A percentile compares a stretch with the other conserved stretches of the same genome.
phyloP scores from a whole-genome alignment of 2,888 invertebrate species.

The Theretra japonica region DNA sequence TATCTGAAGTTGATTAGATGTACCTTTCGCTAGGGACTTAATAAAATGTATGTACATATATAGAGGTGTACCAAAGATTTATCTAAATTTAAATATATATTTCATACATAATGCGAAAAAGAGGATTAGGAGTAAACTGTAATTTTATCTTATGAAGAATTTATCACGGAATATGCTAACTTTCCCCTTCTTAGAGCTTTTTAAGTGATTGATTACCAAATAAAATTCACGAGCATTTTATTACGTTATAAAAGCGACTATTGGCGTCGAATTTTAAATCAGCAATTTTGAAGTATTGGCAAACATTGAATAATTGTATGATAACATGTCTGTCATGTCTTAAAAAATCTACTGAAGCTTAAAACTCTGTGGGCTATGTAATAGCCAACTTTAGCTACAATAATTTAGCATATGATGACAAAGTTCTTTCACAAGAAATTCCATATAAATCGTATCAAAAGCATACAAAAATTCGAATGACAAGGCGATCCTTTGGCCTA shows the following conservation, averaged over 20 bases:
- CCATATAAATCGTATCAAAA: neutral
- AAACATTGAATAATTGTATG: too few species aligned
- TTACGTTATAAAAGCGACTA: too few species aligned
- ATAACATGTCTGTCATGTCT: too few species aligned
- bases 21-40: neutral
- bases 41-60: neutral
- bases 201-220: too few species aligned
- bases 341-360: too few species aligned
- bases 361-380: too few species aligned
- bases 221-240: too few species aligned
- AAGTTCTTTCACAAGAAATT: neutral
- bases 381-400: too few species aligned
- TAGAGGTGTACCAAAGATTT: neutral
- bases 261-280: too few species aligned
- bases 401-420: neutral
- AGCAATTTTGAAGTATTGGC: too few species aligned
- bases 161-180: too few species aligned
- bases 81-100: neutral
- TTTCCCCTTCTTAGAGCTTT: too few species aligned
- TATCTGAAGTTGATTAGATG: neutral
- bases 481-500: slow-evolving; percentile 32
- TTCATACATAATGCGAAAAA: neutral
- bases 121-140: neutral
- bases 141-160: neutral
- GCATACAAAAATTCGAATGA: neutral